Evolutionary conservation across 1,140 invertebrate species (phyloP).

Genomic region (Drosophila micromelanica): DNA sequence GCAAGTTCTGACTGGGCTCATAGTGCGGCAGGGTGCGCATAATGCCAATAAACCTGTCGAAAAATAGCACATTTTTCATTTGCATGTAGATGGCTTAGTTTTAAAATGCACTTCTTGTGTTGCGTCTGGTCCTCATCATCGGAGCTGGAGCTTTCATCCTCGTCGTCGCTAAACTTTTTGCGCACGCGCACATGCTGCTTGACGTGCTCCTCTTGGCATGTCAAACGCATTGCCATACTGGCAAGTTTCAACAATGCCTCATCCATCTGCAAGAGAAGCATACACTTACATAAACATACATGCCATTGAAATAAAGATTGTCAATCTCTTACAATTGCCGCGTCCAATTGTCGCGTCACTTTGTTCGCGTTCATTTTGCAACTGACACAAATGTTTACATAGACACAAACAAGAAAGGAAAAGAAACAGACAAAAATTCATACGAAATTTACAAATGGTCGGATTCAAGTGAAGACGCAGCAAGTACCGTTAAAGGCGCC

Average conservation of each 20-base stretch:
- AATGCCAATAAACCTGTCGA: constrained; percentile 38
- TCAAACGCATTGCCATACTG: background rate
- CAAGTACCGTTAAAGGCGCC: constrained; percentile 30
- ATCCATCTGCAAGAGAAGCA: constrained; percentile 4
- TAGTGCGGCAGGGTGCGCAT: constrained; percentile 34
- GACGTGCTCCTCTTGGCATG: background rate
- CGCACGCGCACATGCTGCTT: background rate
- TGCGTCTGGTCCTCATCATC: constrained; percentile 24
- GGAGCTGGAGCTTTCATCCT: constrained; percentile 1
- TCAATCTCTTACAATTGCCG: background rate
- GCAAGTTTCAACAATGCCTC: background rate
- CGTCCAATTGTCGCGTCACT: background rate
- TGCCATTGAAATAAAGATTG: background rate
- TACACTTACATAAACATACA: background rate
- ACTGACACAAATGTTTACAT: background rate
- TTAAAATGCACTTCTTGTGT: constrained; percentile 18
- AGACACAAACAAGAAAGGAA: background rate
- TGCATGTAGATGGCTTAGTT: background rate
- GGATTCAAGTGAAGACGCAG: background rate
- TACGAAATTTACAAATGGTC: constrained; percentile 2
- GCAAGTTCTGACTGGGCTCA: constrained; percentile 46
- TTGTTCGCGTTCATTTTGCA: background rate
- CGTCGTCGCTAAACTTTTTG: constrained; percentile 10
- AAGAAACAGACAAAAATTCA: background rate
- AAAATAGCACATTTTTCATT: constrained; percentile 1